phyloP scores from a whole-genome alignment of 2,797 vertebrate species.

The Tiaroga cobitis region DNA sequence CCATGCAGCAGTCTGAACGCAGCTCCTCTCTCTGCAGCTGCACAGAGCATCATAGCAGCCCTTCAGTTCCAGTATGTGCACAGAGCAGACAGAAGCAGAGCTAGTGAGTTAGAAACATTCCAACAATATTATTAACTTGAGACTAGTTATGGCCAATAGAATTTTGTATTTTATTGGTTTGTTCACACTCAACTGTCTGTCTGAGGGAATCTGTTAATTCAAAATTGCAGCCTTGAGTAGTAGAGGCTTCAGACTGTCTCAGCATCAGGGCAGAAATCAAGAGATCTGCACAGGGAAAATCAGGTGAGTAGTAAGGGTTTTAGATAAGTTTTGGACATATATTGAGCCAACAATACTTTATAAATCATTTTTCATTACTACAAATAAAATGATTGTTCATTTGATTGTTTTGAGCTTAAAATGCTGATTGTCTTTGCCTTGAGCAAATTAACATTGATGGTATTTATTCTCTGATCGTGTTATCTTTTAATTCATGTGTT shows the following conservation, averaged over 20 bases:
- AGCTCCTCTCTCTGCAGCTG: constrained; percentile 80
- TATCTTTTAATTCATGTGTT: neutral
- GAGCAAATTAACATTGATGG: too few relatives aligned
- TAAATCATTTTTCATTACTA: neutral
- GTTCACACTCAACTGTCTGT: constrained; percentile 5
- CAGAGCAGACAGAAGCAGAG: constrained; percentile 60
- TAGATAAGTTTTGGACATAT: neutral
- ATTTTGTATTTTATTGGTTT: neutral
- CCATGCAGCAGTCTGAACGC: constrained; percentile 66
- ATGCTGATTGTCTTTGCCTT: neutral
- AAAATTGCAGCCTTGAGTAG: constrained; percentile 55
- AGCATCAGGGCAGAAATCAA: constrained; percentile 53
- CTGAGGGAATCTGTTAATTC: constrained; percentile 31
- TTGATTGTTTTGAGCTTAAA: neutral
- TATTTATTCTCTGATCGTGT: neutral
- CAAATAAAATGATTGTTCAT: neutral
- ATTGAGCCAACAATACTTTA: neutral
- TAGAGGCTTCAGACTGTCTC: constrained; percentile 51
- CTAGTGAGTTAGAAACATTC: constrained; percentile 76
- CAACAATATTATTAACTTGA: neutral
- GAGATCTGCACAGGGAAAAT: constrained; percentile 30
- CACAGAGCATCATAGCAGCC: constrained; percentile 84
- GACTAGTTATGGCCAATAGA: neutral
- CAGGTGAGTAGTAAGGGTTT: constrained; percentile 60
- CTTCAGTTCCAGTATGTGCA: constrained; percentile 73